phyloP scores from a whole-genome alignment of 1,140 invertebrate genomes.

The Callitettix versicolor region DNA sequence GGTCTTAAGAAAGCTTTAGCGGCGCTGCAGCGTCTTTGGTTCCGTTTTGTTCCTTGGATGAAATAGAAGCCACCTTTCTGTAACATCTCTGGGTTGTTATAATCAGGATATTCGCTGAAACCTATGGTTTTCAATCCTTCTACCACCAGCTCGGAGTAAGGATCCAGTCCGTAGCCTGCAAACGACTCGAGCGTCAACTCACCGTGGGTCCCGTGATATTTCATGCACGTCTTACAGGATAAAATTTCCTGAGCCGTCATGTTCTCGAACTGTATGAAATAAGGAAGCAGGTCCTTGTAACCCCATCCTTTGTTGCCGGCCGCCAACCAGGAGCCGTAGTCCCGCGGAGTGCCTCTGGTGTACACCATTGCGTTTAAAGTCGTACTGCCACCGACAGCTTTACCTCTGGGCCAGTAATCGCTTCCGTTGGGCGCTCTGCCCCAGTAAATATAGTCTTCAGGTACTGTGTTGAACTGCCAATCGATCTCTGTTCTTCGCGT shows the following conservation, averaged over 20 bases:
- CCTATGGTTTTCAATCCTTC: neutral
- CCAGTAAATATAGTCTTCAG: constrained; percentile 41
- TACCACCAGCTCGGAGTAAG: neutral
- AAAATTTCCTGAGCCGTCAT: constrained; percentile 4
- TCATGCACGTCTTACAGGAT: neutral
- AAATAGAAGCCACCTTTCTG: constrained; percentile 5
- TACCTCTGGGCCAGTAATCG: constrained; percentile 46
- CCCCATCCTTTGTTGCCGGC: constrained; percentile 38
- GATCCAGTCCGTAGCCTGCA: neutral
- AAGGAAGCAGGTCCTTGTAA: constrained; percentile 38
- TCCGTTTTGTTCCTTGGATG: constrained; percentile 40
- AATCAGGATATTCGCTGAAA: constrained; percentile 1
- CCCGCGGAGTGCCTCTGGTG: constrained; percentile 42
- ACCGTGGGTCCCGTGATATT: constrained; percentile 3
- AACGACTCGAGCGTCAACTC: neutral
- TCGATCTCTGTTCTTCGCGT: constrained; percentile 51
- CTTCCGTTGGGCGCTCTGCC: constrained; percentile 32
- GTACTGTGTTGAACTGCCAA: constrained; percentile 64
- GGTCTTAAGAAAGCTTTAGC: constrained; percentile 39
- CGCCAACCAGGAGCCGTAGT: constrained; percentile 47
- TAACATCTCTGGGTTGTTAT: neutral
- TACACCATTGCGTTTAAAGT: constrained; percentile 53
- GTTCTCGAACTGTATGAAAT: constrained; percentile 35
- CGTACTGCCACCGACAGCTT: constrained; percentile 51
- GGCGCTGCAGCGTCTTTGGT: constrained; percentile 57